Conservation (phyloP, 2,888 invertebrate genomes). For the Zhuqinia jingwanae region DNA sequence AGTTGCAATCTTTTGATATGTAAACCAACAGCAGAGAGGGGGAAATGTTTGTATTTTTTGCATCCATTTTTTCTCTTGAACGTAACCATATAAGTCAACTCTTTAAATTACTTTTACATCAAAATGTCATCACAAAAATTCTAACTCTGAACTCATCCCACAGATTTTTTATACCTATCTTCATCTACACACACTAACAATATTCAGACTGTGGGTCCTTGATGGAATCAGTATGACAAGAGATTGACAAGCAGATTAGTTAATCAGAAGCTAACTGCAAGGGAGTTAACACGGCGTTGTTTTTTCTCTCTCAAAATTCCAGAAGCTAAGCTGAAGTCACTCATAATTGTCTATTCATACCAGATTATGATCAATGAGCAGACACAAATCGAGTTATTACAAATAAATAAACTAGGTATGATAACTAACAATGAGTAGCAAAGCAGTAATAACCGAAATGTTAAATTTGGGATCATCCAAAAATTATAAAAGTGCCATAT, state of each 20-base stretch:
- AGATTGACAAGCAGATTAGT: not conserved
- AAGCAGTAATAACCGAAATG: too few species aligned
- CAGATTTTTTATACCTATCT: not conserved
- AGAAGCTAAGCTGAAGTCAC: conserved; percentile 9
- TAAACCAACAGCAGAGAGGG: too few species aligned
- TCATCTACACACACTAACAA: not conserved
- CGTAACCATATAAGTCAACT: conserved; percentile 51
- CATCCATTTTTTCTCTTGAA: not conserved
- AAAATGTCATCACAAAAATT: conserved; percentile 42
- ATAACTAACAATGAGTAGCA: too few species aligned
- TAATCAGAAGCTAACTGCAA: too few species aligned
- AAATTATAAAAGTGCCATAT: too few species aligned
- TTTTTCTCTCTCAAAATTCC: conserved; percentile 7
- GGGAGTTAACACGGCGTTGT: too few species aligned
- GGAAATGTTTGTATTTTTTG: not conserved
- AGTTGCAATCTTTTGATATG: not conserved
- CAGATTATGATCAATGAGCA: not conserved
- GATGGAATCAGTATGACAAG: not conserved
- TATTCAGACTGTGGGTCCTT: not conserved
- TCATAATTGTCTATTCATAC: not conserved
- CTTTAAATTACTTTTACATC: not conserved
- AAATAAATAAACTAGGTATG: not conserved
- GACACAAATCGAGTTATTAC: not conserved
- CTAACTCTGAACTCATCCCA: conserved; percentile 44
- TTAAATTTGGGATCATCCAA: too few species aligned